phyloP scores from a whole-genome alignment of 2,888 invertebrate genomes.

The Pristionchus mayeri region DNA sequence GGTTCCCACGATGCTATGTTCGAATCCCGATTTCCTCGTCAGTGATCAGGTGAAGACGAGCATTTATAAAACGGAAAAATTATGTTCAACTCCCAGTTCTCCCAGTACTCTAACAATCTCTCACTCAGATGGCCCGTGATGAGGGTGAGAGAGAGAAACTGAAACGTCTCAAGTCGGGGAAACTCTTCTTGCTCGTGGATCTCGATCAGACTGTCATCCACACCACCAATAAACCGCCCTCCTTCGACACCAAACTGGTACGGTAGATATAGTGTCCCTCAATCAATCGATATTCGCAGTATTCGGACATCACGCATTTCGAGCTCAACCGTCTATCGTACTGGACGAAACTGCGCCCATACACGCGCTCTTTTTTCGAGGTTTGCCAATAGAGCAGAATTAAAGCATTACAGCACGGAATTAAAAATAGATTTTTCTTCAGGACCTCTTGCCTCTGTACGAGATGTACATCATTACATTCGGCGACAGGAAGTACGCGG shows the following conservation, averaged over 20 bases:
- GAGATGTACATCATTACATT: constrained; percentile 99
- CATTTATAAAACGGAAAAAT: no score
- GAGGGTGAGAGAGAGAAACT: constrained; percentile 92
- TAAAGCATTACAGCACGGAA: no score
- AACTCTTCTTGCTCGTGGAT: constrained; percentile 94
- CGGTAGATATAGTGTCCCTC: not conserved
- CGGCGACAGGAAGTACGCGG: constrained; percentile 96
- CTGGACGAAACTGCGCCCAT: constrained; percentile 84
- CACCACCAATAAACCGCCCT: constrained; percentile 95
- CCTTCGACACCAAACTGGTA: constrained; percentile 47
- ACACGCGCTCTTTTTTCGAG: constrained; percentile 80
- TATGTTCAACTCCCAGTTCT: no score
- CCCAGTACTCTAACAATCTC: no score
- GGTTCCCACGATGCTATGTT: no score
- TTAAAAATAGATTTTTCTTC: no score
- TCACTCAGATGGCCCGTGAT: constrained; percentile 86
- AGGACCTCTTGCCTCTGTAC: no score
- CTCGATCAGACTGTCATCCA: constrained; percentile 98
- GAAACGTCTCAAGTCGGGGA: constrained; percentile 87
- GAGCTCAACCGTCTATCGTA: constrained; percentile 75
- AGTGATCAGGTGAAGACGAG: constrained; percentile 81
- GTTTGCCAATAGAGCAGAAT: no score
- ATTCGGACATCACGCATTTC: constrained; percentile 62
- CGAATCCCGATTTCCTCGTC: constrained; percentile 96
- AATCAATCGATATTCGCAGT: constrained; percentile 52